phyloP scores from a whole-genome alignment of 2,797 vertebrate species.

The Pantherophis vulpinus region DNA sequence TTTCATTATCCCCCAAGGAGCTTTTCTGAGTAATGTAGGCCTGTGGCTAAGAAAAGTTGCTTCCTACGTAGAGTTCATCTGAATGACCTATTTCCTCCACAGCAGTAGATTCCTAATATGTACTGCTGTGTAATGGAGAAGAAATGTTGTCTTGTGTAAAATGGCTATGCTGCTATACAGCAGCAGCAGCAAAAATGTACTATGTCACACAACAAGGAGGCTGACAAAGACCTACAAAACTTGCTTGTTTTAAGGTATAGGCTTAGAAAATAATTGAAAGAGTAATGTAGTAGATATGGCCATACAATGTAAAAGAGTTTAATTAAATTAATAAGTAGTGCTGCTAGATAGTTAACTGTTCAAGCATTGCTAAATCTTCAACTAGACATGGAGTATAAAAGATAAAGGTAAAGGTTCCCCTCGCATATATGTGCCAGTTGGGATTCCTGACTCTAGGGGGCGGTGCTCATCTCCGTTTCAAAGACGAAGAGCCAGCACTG shows the following conservation, averaged over 20 bases:
- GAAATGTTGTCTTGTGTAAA: not conserved
- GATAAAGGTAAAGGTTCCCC: no score
- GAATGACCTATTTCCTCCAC: conserved; percentile 40
- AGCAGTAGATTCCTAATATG: conserved; percentile 35
- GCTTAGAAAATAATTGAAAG: not conserved
- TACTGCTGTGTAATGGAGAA: conserved; percentile 41
- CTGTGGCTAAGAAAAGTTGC: conserved; percentile 36
- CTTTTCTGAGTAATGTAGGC: conserved; percentile 34
- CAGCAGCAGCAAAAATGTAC: not conserved
- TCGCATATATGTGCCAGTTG: no score
- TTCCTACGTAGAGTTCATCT: conserved; percentile 39
- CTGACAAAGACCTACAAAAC: not conserved
- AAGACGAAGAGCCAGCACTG: no score
- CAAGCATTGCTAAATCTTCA: not conserved
- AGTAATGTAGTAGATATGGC: not conserved
- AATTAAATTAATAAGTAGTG: not conserved
- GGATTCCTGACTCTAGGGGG: no score
- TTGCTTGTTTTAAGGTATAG: not conserved
- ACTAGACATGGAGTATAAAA: not conserved
- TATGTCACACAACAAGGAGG: not conserved
- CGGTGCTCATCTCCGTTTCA: no score
- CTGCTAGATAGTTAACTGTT: not conserved
- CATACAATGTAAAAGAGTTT: not conserved
- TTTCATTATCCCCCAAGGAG: conserved; percentile 21
- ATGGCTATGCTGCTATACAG: not conserved